Evolutionary conservation across 35 echinoderm and acorn worm species (phyloP).

Genomic region (Lytechinus pictus): DNA sequence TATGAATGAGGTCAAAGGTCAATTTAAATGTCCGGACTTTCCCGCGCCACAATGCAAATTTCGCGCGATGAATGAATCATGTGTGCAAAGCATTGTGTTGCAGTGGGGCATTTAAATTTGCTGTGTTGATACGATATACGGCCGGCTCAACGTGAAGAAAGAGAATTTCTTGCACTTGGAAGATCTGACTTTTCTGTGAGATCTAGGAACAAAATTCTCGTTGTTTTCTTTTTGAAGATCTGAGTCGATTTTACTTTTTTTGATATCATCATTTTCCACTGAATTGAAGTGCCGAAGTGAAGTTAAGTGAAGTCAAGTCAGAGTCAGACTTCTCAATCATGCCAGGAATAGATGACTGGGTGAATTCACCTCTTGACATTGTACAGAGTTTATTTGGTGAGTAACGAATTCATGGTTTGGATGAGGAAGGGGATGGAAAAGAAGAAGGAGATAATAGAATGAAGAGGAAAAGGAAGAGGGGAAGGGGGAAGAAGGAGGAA

Average conservation of each 20-base stretch:
- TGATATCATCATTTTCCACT: background rate
- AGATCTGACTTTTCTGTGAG: too few relatives aligned
- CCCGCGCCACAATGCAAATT: constrained; percentile 37
- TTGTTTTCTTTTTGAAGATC: too few relatives aligned
- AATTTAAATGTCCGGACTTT: constrained; percentile 43
- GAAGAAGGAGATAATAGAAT: background rate
- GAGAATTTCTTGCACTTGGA: too few relatives aligned
- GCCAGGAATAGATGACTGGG: constrained; percentile 80
- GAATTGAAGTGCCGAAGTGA: too few relatives aligned
- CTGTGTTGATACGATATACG: background rate
- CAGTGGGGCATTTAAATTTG: constrained; percentile 38
- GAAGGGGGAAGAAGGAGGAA: background rate
- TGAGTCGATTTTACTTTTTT: background rate
- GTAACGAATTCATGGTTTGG: background rate
- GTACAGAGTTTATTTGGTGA: constrained; percentile 79
- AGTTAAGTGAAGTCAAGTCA: too few relatives aligned
- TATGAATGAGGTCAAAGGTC: constrained; percentile 31
- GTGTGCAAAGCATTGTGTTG: constrained; percentile 13
- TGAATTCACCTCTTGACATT: constrained; percentile 80
- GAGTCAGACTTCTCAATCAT: constrained; percentile 10
- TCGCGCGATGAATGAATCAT: constrained; percentile 51
- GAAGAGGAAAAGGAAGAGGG: background rate
- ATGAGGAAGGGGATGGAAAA: background rate
- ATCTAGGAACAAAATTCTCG: background rate
- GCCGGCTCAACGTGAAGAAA: too few relatives aligned